Percentiles rank a stretch among this genome's conserved stretches.
These are phyloP conservation scores for Semnopithecus entellus DNA, from an alignment of 2,113 vertebrate genomes.

Conservation along the genomic window DNA sequence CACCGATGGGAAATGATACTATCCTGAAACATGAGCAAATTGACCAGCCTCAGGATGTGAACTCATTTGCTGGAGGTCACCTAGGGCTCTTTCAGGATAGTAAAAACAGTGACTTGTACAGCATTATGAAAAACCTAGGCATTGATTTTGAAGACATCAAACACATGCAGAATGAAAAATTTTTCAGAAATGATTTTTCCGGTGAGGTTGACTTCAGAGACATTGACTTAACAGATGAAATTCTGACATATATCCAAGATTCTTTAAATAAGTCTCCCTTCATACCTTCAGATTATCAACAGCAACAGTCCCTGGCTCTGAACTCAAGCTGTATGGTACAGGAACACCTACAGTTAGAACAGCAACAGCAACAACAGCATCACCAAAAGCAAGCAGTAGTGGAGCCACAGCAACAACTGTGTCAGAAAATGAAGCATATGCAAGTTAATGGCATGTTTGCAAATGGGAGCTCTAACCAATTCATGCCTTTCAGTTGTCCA, in stretches of 20 bases:
- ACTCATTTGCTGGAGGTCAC: constrained; percentile 70
- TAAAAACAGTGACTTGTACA: constrained; percentile 86
- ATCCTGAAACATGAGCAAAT: constrained; percentile 80
- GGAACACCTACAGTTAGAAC: constrained; percentile 76
- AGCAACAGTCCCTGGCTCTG: constrained; percentile 69
- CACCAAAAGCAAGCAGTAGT: not conserved
- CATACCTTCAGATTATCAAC: constrained; percentile 76
- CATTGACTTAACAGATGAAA: constrained; percentile 87
- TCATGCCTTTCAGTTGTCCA: constrained; percentile 72
- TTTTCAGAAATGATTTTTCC: constrained; percentile 84
- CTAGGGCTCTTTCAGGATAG: constrained; percentile 80
- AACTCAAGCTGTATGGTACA: constrained; percentile 80
- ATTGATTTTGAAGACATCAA: constrained; percentile 88
- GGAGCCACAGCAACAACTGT: constrained; percentile 84
- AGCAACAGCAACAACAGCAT: constrained; percentile 74
- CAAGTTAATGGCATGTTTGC: constrained; percentile 83
- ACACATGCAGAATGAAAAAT: constrained; percentile 86
- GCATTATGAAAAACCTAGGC: constrained; percentile 88
- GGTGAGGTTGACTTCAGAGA: constrained; percentile 80
- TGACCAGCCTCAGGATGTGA: constrained; percentile 72
- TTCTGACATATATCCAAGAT: constrained; percentile 88
- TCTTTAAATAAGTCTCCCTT: constrained; percentile 85
- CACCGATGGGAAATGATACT: constrained; percentile 75
- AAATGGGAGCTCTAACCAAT: constrained; percentile 76
- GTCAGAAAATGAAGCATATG: constrained; percentile 87